A percentile compares a stretch with the other conserved stretches of the same genome.
These are phyloP conservation scores for Julus scandinavius DNA, from an alignment of 2,888 invertebrate genomes.

Conservation along the genomic window DNA sequence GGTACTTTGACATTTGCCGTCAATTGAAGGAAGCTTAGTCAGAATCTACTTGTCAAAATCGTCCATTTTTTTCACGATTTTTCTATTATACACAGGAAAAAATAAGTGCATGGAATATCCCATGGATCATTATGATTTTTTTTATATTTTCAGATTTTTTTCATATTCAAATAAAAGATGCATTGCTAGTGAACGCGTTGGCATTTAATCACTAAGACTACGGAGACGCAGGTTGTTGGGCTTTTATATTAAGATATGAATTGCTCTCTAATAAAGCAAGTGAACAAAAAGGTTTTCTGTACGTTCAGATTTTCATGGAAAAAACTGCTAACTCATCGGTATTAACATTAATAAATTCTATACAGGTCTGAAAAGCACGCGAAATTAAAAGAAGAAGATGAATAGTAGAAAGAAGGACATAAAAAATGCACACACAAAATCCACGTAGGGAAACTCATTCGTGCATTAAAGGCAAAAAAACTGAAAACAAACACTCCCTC, in stretches of 20 bases:
- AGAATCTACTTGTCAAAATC: slow-evolving; percentile 17
- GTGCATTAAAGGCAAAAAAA: neutral
- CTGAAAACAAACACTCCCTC: slow-evolving; percentile 20
- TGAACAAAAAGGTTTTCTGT: slow-evolving; percentile 22
- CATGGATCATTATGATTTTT: neutral
- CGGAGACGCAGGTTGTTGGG: neutral
- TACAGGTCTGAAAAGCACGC: neutral
- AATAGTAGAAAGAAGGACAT: neutral
- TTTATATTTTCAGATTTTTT: slow-evolving; percentile 3
- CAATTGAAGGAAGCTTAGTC: slow-evolving; percentile 26
- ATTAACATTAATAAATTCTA: slow-evolving; percentile 22
- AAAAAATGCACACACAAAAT: neutral
- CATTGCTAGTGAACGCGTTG: neutral
- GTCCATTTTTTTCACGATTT: slow-evolving; percentile 24
- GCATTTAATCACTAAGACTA: slow-evolving; percentile 9
- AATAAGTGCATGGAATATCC: neutral
- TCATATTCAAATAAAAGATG: slow-evolving; percentile 12
- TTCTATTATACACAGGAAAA: neutral
- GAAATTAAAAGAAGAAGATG: slow-evolving; percentile 28
- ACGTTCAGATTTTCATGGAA: neutral
- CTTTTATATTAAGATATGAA: slow-evolving; percentile 11
- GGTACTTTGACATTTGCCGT: slow-evolving; percentile 34
- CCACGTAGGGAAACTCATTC: neutral
- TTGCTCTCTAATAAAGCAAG: slow-evolving; percentile 6
- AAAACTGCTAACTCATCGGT: slow-evolving; percentile 30